Base-by-base conservation (phyloP, 1,140 invertebrate species). In the Oryctes rhinoceros region DNA sequence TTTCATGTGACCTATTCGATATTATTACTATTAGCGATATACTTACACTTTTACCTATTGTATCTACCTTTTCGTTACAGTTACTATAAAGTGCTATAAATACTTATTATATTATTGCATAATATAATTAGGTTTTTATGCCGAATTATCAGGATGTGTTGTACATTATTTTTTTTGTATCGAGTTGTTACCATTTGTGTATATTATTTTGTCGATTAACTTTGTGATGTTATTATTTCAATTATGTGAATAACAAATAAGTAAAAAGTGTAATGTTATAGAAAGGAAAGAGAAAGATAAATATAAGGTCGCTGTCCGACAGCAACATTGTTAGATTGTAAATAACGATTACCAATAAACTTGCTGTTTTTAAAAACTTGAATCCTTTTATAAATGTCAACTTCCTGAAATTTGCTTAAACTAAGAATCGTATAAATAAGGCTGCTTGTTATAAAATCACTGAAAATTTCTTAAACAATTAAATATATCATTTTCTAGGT, bases 11-110 rank as follows among this genome's bases (percentile, higher is more conserved):
- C 24, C 65, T 20, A 35, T 35, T 71, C 65, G 20, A 71, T 71
- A 71, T 44, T 71, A 71, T 71, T 71, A 71, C 24, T 35, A 13
- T 71, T 20, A 71, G 24, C 9, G 5, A 59, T 71, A 71, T 71
- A 71, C 24, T 35, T 71, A 71, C 65, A 71, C 20, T 71, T 71
- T 71, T 71, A 71, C 65, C 65, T 71, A 71, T 71, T 71, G 24
- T 71, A 71, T 30, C 65, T 24, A 18, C 18, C 9, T 71, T 71
- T 13, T 71, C 13, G 37, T 71, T 71, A 71, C 35, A 24, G 35
- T 30, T 71, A 71, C 24, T 71, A 30, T 35, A 71, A 24, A 71
- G 35, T 59, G 18, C 6, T 59, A 44, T 44, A 44, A 44, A 44
- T 44, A 3, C 39, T 44, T 44, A 44, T 44, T 44, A 44, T n/a